Evolutionary conservation across 2,888 invertebrate species (phyloP), one percentile per base, ranked within the genome.

Genomic region (Tenthredo notha): DNA sequence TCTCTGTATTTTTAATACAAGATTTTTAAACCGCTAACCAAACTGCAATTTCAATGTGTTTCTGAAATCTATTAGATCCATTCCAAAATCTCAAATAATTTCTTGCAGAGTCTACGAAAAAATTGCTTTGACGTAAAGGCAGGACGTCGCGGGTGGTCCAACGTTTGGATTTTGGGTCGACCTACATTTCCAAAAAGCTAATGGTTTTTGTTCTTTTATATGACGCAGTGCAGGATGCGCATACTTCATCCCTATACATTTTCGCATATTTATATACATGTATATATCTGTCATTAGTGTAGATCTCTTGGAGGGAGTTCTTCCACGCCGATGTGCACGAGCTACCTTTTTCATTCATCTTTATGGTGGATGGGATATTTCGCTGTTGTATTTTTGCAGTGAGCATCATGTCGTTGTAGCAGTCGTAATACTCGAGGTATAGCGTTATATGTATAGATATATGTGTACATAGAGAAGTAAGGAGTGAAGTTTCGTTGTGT

Each of bases 321-420:
- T 43, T 74, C 72, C 40, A 25, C 43, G 40, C 2, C 21, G 40
- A 43, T 74, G 40, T n/a, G 2, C 40, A 43, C 21, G 72, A 2
- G 29, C 21, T 43, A 74, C 72, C 72, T 74, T 74, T 74, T 74
- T 43, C 72, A 74, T 74, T 43, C 40, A 74, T 40, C 72, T 25
- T 15, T 5, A 43, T 21, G 40, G 7, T 43, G 40, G 6, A 10
- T 40, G 72, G 43, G 21, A 5, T 33, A 33, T 18, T 37, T 12
- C 70, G 33, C 6, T 15, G 70, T 70, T 37, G 37, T 43, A 0
- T n/a, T 21, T 21, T 43, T 43, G 4, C 37, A 72, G 37, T 43
- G n/a, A 7, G 40, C 40, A 43, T 25, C 5, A 70, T 70, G 33
- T 65, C 12, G 9, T 29, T 65, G n/a, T 7, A 25, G 7, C 67